A percentile compares a stretch with the other conserved stretches of the same genome.
Conservation (phyloP, 2,113 vertebrate species). For the Mola mola region DNA sequence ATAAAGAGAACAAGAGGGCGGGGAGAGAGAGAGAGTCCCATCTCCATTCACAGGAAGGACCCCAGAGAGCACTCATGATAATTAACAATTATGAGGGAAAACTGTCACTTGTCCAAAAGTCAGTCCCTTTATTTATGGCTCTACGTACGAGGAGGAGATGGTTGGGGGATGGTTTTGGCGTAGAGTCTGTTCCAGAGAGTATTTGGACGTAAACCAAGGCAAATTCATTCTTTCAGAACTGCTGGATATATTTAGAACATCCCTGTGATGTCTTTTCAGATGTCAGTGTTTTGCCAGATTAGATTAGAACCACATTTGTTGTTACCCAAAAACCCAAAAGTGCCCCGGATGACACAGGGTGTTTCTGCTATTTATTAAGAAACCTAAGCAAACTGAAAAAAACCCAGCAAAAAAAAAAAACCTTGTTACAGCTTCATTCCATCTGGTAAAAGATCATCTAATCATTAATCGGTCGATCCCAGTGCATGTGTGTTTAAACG, state of each 20-base stretch:
- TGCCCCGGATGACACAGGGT: not conserved
- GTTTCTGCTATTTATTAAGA: too few species aligned
- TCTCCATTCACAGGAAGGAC: slow-evolving; percentile 73
- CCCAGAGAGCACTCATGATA: slow-evolving; percentile 78
- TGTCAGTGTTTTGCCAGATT: slow-evolving; percentile 11
- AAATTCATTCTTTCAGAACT: slow-evolving; percentile 32
- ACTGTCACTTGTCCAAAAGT: slow-evolving; percentile 67
- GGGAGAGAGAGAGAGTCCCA: slow-evolving; percentile 37
- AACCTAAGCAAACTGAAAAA: too few species aligned
- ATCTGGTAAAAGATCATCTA: too few species aligned
- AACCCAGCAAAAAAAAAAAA: too few species aligned
- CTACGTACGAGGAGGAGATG: slow-evolving; percentile 8
- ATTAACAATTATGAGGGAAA: slow-evolving; percentile 80
- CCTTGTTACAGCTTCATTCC: too few species aligned
- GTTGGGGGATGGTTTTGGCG: slow-evolving; percentile 22
- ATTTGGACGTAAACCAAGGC: slow-evolving; percentile 57
- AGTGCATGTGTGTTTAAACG: too few species aligned
- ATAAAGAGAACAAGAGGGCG: slow-evolving; percentile 65
- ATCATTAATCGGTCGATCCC: too few species aligned
- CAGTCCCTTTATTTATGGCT: slow-evolving; percentile 73
- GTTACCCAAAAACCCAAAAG: not conserved
- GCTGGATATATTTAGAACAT: slow-evolving; percentile 46
- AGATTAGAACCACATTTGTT: not conserved
- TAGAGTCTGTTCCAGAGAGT: slow-evolving; percentile 18
- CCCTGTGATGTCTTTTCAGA: slow-evolving; percentile 25